Evolutionary conservation across 2,888 invertebrate species (phyloP).

Genomic region (Athripsodes cinereus): DNA sequence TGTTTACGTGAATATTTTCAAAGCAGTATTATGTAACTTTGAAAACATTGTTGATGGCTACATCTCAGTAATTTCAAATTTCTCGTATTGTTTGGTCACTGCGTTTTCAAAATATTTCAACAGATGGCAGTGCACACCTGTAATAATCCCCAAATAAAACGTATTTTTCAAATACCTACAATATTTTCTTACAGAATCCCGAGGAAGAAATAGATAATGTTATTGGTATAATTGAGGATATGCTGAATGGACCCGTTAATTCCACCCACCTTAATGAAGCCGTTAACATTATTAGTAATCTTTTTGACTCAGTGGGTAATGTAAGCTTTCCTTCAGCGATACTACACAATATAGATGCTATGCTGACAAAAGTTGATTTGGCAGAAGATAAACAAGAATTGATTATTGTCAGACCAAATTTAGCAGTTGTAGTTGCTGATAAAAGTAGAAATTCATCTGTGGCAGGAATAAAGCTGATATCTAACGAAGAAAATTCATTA

Average conservation of each 20-base stretch:
- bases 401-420: conserved; percentile 20
- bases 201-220: conserved; percentile 18
- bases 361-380: conserved; percentile 18
- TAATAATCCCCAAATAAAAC: neutral
- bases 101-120: neutral
- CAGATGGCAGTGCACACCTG: neutral
- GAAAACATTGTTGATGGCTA: too few species aligned
- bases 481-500: conserved; percentile 7
- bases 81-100: too few species aligned
- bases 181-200: conserved; percentile 17
- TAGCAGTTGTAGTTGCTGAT: conserved; percentile 22
- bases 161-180: neutral
- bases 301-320: conserved; percentile 38
- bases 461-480: conserved; percentile 16
- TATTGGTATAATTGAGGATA: conserved; percentile 11
- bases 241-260: conserved; percentile 31
- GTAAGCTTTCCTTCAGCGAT: conserved; percentile 18
- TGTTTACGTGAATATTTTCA: too few species aligned
- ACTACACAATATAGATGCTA: conserved; percentile 18
- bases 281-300: conserved; percentile 37
- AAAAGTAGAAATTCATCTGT: conserved; percentile 11
- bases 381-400: conserved; percentile 7
- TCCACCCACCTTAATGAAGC: conserved; percentile 31
- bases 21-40: too few species aligned
- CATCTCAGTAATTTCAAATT: too few species aligned